Percentiles rank a stretch among this genome's conserved stretches.
Conservation (phyloP, 2,113 vertebrate species). For the Phyllostomus discolor region DNA sequence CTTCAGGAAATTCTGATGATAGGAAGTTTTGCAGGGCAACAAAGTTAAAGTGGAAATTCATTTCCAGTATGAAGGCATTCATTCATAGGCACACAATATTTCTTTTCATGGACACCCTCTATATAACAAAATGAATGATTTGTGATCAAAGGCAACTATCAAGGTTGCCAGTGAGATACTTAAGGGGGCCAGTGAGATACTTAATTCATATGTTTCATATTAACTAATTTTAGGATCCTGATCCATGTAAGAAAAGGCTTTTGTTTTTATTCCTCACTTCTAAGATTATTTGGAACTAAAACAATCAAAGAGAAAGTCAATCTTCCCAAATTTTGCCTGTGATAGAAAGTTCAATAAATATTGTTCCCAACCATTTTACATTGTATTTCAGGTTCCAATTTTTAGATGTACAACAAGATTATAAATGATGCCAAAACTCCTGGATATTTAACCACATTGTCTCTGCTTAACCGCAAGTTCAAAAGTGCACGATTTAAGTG, state of each 20-base stretch:
- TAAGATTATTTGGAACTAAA: neutral
- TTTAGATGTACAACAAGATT: neutral
- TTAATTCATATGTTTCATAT: neutral
- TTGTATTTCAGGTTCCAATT: neutral
- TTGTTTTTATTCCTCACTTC: neutral
- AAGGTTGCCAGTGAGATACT: neutral
- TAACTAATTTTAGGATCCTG: neutral
- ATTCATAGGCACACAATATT: neutral
- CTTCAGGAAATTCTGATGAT: neutral
- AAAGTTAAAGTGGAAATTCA: neutral
- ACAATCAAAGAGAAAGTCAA: neutral
- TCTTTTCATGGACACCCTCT: neutral
- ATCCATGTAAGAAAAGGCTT: neutral
- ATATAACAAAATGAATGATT: neutral
- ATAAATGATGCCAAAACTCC: neutral
- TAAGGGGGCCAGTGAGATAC: neutral
- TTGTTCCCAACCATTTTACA: neutral
- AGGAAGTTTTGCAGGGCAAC: neutral
- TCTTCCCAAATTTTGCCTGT: neutral
- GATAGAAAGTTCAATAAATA: conserved; percentile 7
- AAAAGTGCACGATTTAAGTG: neutral
- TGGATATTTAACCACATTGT: conserved; percentile 35
- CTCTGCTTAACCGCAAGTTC: conserved; percentile 56
- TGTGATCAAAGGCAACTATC: neutral
- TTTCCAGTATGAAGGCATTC: neutral